Evolutionary conservation across 2,888 invertebrate genomes (phyloP), one percentile per base, ranked within the genome.

Genomic region (Agriotes lineatus): DNA sequence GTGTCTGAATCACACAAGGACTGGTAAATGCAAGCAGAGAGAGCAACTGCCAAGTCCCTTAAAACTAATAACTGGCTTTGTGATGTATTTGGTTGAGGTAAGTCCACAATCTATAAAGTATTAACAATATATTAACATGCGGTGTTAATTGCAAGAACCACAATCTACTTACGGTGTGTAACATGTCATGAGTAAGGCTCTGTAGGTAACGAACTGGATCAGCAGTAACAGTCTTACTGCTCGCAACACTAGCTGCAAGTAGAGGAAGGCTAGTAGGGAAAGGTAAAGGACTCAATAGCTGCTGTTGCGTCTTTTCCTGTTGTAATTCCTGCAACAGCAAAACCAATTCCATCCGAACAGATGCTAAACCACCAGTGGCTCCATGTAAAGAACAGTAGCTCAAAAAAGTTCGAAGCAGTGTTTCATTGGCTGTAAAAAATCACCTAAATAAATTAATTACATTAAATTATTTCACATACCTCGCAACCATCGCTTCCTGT

Each of bases 11-110:
- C 96, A 81, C 98, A 99, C 14, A 99, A 88, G 44, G 97, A 97
- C 86, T 99, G 99, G 85, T 99, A 99, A 79, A 99, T 95, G 85
- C 99, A 99, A 18, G 99, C 96, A n/a, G 99, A 98, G 10, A 99
- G 87, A 0, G 99, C 98, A 7, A 99, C 95, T 0, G 97, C 94
- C 57, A 99, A 86, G 82, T 98, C 98, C 60, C 98, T 87, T 74
- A 99, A 86, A n/a, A 96, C 94, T 80, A 96, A 92, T 63, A 97
- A 90, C 79, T 90, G 89, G 20, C 90, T 88, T 33, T 90, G 87
- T 2, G 87, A 87, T 14, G 86, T 85, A 52, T 87, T 86, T 0
- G 93, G 93, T 56, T 91, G 88, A 7, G 89, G 87, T 63, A 85
- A 75, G 73, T 85, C 85, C 14, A 85, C 85, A 75, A 85, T 81